Conservation (phyloP, 2,113 vertebrate genomes). For the Puffinus mauretanicus region DNA sequence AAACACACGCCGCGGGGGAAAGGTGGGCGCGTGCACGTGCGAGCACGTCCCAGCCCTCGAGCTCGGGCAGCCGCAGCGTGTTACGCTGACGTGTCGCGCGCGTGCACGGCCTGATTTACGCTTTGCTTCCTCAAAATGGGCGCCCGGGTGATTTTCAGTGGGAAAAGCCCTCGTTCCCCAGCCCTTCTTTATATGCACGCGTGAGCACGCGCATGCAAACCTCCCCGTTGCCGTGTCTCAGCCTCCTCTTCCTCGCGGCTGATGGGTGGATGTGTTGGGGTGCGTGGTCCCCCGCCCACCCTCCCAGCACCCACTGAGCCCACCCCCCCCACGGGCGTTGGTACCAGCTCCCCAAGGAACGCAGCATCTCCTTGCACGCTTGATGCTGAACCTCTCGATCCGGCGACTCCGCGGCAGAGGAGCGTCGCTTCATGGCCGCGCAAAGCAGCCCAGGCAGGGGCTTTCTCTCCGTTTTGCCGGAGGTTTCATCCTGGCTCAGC, state of each 20-base stretch:
- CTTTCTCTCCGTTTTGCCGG: accelerated
- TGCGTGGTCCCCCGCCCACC: not conserved
- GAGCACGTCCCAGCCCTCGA: accelerated
- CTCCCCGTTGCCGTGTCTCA: accelerated
- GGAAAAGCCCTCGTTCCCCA: accelerated
- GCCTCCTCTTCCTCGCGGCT: not conserved
- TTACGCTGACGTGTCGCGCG: accelerated
- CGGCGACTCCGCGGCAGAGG: accelerated
- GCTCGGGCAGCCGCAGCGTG: accelerated
- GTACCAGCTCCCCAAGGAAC: not conserved
- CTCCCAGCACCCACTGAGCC: not conserved
- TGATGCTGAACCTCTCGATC: accelerated
- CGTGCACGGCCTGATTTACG: accelerated
- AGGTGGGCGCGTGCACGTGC: not conserved
- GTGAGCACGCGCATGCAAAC: accelerated
- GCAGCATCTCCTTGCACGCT: accelerated
- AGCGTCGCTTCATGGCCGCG: accelerated
- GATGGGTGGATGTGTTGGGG: accelerated
- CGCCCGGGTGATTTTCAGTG: accelerated
- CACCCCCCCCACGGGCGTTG: not conserved
- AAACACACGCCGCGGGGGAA: not conserved
- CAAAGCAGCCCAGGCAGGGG: not conserved
- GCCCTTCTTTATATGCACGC: accelerated
- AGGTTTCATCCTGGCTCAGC: not conserved
- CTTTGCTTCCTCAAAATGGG: accelerated